phyloP scores from a whole-genome alignment of 2,888 invertebrate genomes.

The Trissonchulus latispiculum region DNA sequence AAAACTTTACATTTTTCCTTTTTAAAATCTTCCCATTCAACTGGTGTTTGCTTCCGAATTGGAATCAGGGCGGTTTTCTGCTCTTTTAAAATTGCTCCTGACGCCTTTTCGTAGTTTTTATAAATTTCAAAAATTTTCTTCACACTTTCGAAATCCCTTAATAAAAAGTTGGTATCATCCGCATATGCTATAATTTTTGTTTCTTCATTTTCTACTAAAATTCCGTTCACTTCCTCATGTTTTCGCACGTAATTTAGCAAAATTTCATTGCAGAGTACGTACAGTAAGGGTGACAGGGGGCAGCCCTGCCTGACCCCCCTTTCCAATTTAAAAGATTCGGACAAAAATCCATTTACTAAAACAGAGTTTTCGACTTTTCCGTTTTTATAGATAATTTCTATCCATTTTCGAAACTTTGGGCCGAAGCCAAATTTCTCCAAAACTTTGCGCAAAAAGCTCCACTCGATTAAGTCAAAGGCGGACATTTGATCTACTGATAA shows the following conservation, averaged over 20 bases:
- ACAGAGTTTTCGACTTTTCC: neutral
- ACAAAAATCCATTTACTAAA: neutral
- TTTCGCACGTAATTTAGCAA: neutral
- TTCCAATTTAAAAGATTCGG: neutral
- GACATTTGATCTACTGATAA: neutral
- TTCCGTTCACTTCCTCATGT: neutral
- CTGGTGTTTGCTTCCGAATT: too few species aligned
- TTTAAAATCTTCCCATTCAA: neutral
- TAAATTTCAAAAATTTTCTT: neutral
- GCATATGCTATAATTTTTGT: neutral
- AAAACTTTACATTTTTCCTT: neutral
- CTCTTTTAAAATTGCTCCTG: neutral
- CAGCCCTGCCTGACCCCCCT: constrained; percentile 7
- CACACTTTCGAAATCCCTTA: neutral
- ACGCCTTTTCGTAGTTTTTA: neutral
- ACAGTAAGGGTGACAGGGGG: constrained; percentile 1
- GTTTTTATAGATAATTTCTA: neutral
- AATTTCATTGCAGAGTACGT: neutral
- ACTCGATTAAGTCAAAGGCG: neutral
- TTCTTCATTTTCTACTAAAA: neutral
- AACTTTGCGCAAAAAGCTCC: neutral
- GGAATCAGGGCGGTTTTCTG: constrained; percentile 8
- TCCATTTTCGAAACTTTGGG: neutral
- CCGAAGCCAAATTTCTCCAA: neutral
- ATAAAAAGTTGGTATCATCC: neutral